phyloP scores from a whole-genome alignment of 2,888 invertebrate species.

The Diaphora mendica region DNA sequence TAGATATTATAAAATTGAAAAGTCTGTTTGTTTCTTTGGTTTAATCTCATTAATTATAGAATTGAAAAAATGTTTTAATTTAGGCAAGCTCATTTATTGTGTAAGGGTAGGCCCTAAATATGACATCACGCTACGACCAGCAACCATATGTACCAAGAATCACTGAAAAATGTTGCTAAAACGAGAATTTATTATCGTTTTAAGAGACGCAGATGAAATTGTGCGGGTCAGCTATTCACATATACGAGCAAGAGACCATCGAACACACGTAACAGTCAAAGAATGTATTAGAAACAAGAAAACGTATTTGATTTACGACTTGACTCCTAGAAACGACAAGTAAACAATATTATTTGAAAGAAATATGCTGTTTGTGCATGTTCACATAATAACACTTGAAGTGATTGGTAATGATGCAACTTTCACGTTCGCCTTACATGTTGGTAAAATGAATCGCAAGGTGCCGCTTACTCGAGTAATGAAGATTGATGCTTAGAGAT shows the following conservation, averaged over 20 bases:
- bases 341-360: slow-evolving; percentile 38
- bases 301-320: slow-evolving; percentile 17
- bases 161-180: no score
- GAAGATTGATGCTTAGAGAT: slow-evolving; percentile 80
- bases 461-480: slow-evolving; percentile 77
- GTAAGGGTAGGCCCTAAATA: no score
- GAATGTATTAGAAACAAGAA: background rate
- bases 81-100: no score
- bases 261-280: background rate
- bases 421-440: slow-evolving; percentile 72
- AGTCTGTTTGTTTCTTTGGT: no score
- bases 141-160: no score
- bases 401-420: slow-evolving; percentile 74
- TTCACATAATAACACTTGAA: slow-evolving; percentile 56
- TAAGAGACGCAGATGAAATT: no score
- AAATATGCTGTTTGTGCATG: slow-evolving; percentile 43
- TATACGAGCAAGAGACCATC: background rate
- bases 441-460: slow-evolving; percentile 77
- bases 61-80: no score
- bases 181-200: no score
- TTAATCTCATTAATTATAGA: no score
- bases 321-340: slow-evolving; percentile 7
- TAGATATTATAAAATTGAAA: no score
- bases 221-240: no score
- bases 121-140: no score